phyloP scores from a whole-genome alignment of 1,140 invertebrate genomes.

The Heliconius hermathena region DNA sequence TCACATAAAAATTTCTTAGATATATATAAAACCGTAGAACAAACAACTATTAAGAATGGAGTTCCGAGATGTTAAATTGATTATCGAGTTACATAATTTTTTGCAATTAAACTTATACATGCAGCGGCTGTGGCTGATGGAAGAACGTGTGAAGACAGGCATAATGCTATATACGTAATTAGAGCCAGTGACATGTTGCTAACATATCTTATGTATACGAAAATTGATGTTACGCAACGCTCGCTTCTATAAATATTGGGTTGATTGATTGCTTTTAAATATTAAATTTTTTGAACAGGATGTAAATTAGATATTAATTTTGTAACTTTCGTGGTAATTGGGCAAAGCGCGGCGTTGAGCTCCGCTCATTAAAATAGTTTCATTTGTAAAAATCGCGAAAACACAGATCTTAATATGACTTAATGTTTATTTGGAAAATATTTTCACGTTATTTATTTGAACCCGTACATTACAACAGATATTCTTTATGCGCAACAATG shows the following conservation, averaged over 20 bases:
- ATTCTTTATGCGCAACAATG: too few species aligned
- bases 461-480: too few species aligned
- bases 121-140: not conserved
- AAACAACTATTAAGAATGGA: conserved; percentile 30
- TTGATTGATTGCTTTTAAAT: not conserved
- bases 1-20: not conserved
- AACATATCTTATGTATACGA: conserved; percentile 18
- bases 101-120: conserved; percentile 26
- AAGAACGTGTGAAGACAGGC: conserved; percentile 34
- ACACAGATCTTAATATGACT: too few species aligned
- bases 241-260: not conserved
- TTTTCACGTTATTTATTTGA: too few species aligned
- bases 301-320: not conserved
- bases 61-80: conserved; percentile 35
- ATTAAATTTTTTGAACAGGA: conserved; percentile 11
- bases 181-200: conserved; percentile 22
- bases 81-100: conserved; percentile 38
- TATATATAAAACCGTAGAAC: conserved; percentile 4
- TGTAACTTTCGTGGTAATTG: not conserved
- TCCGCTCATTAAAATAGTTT: too few species aligned
- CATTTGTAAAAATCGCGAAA: too few species aligned
- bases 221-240: conserved; percentile 3
- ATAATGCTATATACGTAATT: conserved; percentile 30
- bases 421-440: too few species aligned
- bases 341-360: too few species aligned